These are phyloP conservation scores for Acanthoscelides obtectus DNA, from an alignment of 2,888 invertebrate species.

Conservation along the genomic window DNA sequence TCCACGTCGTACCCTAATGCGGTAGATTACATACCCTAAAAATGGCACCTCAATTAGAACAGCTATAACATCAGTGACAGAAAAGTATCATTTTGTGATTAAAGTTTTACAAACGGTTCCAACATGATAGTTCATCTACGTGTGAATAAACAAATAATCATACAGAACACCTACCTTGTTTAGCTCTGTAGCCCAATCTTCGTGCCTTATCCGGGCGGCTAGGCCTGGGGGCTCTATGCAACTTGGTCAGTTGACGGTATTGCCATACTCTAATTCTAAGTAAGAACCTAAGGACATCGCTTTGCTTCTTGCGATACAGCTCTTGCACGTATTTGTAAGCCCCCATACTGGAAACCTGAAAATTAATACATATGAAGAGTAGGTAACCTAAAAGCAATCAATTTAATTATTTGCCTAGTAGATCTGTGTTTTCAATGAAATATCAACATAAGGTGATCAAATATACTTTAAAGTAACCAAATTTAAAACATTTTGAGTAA, in stretches of 20 bases:
- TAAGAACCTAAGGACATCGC: conserved; percentile 97
- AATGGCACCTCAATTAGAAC: conserved; percentile 11
- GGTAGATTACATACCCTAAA: conserved; percentile 89
- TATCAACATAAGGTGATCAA: background rate
- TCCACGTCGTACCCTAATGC: conserved; percentile 97
- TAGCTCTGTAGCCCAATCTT: conserved; percentile 93
- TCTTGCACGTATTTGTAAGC: conserved; percentile 99
- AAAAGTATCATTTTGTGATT: background rate
- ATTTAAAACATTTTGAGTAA: background rate
- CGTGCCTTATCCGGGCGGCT: conserved; percentile 98
- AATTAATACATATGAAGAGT: background rate
- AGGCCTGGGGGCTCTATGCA: conserved; percentile 93
- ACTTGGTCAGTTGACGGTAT: conserved; percentile 91
- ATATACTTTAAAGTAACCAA: background rate
- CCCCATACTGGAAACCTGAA: conserved; percentile 68
- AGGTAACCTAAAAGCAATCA: conserved; percentile 14
- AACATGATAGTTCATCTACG: too few relatives aligned
- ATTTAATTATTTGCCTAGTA: background rate
- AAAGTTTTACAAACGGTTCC: too few relatives aligned
- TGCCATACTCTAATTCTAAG: conserved; percentile 98
- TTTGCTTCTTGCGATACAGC: conserved; percentile 98
- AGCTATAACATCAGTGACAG: background rate
- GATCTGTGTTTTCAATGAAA: background rate
- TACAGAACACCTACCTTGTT: conserved; percentile 71
- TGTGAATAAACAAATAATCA: conserved; percentile 7